phyloP scores from a whole-genome alignment of 2,113 vertebrate genomes.

The Sminthopsis crassicaudata region DNA sequence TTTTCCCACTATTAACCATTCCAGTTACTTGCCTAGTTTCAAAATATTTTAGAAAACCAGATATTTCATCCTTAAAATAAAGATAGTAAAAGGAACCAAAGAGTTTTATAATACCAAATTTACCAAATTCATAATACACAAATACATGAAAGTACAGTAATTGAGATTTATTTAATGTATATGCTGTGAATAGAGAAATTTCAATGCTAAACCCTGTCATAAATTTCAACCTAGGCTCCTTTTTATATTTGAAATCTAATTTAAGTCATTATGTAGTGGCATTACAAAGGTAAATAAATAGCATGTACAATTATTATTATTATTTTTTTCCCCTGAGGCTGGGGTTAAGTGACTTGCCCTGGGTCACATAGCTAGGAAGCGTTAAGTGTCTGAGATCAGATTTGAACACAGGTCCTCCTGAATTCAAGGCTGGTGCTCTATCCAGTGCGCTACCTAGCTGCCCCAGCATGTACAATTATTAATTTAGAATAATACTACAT shows the following conservation, averaged over 20 bases:
- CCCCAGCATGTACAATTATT: not conserved
- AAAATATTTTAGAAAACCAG: slow-evolving; percentile 44
- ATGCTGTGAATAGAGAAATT: slow-evolving; percentile 56
- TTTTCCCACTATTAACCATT: slow-evolving; percentile 67
- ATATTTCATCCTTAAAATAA: slow-evolving; percentile 60
- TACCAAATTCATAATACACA: slow-evolving; percentile 40
- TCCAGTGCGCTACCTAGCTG: too few species aligned
- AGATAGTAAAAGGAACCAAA: slow-evolving; percentile 58
- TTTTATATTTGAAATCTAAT: slow-evolving; percentile 26
- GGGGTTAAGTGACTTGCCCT: too few species aligned
- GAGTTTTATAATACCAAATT: slow-evolving; percentile 26
- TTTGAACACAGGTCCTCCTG: too few species aligned
- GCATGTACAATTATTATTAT: not conserved
- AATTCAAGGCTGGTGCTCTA: too few species aligned
- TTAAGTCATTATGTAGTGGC: slow-evolving; percentile 21
- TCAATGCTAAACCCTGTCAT: slow-evolving; percentile 29
- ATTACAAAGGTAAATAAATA: not conserved
- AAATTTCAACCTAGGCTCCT: slow-evolving; percentile 41
- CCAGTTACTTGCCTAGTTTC: slow-evolving; percentile 57
- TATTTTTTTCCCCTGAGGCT: too few species aligned
- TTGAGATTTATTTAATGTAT: slow-evolving; percentile 58
- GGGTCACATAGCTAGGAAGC: too few species aligned
- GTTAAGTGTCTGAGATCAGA: too few species aligned
- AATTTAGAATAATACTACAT: slow-evolving; percentile 23
- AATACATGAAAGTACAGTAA: slow-evolving; percentile 46